Base-by-base conservation (phyloP, 2,888 invertebrate genomes). In the Mechanitis mazaeus region DNA sequence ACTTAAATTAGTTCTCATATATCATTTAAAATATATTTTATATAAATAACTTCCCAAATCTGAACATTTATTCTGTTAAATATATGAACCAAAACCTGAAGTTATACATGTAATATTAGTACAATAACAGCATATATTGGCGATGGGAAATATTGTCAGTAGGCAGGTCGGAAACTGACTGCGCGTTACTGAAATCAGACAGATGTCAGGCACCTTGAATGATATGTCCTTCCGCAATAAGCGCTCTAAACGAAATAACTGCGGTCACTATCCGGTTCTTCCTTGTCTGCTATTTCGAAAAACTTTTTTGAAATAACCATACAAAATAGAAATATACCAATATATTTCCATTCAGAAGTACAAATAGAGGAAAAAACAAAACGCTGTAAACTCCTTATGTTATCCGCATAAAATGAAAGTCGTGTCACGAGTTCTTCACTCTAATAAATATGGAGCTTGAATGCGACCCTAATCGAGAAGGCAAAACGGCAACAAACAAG, bases 401-500 rank as follows among this genome's bases (percentile, higher is more conserved):
- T 61, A 81, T 80, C 72, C 77, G 81, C 80, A 78, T 86, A 85
- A 87, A 88, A 86, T 79, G 84, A 87, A 88, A 88, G 81, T 83
- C 83, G 80, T 85, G 85, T 87, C 78, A 78, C 76, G 80, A 83
- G 82, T 81, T 80, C 79, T 83, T 81, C 84, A 85, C 83, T 85
- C 84, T 85, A 84, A 87, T 87, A 87, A 88, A 87, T 85, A 84
- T 83, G 81, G 81, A 85, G 83, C 84, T 83, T 84, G 79, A 86
- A 86, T 83, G 78, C 84, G 83, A 85, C 87, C 89, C 85, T 87
- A 87, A 87, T 86, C 89, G 84, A 77, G 82, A 85, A 85, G 85
- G 85, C 83, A 87, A 84, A 87, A 86, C 81, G 85, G 84, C 84
- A 85, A 87, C 86, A 87, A 85, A 87, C 87, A 85, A 84, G 83